Evolutionary conservation across 1,140 invertebrate species (phyloP).

Genomic region (Odontomachus brunneus): DNA sequence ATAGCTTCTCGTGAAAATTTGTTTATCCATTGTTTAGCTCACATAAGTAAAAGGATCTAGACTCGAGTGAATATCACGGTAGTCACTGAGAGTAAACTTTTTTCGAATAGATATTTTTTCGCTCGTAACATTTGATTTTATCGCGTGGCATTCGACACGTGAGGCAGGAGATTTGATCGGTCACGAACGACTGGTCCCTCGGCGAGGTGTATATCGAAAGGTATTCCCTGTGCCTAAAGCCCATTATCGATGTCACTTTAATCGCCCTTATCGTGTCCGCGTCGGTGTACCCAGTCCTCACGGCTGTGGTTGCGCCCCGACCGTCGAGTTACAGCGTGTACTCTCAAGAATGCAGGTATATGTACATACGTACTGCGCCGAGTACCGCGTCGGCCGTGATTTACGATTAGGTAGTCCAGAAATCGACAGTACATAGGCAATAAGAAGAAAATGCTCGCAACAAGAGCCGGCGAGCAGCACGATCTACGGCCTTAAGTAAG

Average conservation of each 20-base stretch:
- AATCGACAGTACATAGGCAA: conserved; percentile 75
- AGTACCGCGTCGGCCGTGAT: conserved; percentile 68
- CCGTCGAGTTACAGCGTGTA: conserved; percentile 69
- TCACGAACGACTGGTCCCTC: not conserved
- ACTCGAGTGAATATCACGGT: too few species aligned
- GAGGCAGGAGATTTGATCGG: not conserved
- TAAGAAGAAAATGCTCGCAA: conserved; percentile 73
- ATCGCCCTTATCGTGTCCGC: conserved; percentile 65
- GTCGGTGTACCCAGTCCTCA: conserved; percentile 13
- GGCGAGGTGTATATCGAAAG: not conserved
- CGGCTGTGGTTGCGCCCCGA: conserved; percentile 45
- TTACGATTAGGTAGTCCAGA: conserved; percentile 77
- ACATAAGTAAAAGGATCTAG: too few species aligned
- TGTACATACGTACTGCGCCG: conserved; percentile 32
- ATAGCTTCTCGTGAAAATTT: too few species aligned
- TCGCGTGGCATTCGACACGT: too few species aligned
- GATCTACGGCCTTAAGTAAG: conserved; percentile 72
- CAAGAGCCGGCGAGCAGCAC: conserved; percentile 71
- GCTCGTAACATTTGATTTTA: too few species aligned
- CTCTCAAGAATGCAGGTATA: conserved; percentile 68
- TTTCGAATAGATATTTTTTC: too few species aligned
- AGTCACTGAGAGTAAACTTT: too few species aligned
- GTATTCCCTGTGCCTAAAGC: not conserved
- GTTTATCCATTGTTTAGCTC: too few species aligned
- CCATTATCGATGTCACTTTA: conserved; percentile 61